A percentile compares a stretch with the other conserved stretches of the same genome.
These are phyloP conservation scores for Gasteruption jaculator DNA, from an alignment of 2,888 invertebrate genomes.

Conservation along the genomic window DNA sequence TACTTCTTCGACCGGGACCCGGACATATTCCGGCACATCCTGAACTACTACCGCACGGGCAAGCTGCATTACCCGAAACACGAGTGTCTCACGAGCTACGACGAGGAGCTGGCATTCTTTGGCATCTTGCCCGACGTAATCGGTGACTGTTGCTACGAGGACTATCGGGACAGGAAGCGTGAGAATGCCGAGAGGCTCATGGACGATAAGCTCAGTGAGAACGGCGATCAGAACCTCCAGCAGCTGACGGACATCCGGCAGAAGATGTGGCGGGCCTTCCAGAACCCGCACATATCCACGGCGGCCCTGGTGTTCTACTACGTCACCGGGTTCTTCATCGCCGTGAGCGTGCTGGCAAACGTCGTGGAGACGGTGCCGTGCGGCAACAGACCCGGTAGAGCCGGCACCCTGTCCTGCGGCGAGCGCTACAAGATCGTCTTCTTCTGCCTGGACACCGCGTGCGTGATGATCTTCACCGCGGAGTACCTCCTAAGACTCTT, in stretches of 20 bases:
- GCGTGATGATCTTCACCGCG: conserved; percentile 99
- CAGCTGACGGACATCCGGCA: conserved; percentile 85
- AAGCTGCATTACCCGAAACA: conserved; percentile 98
- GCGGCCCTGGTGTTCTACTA: conserved; percentile 99
- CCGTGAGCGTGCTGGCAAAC: conserved; percentile 98
- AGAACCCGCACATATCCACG: conserved; percentile 98
- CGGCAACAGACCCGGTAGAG: conserved; percentile 80
- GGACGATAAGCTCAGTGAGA: conserved; percentile 94
- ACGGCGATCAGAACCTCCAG: conserved; percentile 83
- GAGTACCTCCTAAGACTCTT: conserved; percentile 93
- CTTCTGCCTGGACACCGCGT: conserved; percentile 99
- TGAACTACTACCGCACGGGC: conserved; percentile 99
- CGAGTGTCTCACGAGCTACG: conserved; percentile 98
- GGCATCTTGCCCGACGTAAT: conserved; percentile 96
- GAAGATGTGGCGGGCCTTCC: conserved; percentile 99
- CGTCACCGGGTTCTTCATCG: conserved; percentile 99
- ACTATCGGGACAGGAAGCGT: conserved; percentile 96
- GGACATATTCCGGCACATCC: conserved; percentile 96
- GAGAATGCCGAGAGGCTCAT: conserved; percentile 97
- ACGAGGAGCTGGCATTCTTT: conserved; percentile 98
- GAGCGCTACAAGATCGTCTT: conserved; percentile 97
- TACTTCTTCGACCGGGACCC: conserved; percentile 99
- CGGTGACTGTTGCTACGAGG: conserved; percentile 99
- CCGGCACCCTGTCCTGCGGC: conserved; percentile 89
- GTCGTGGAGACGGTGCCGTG: conserved; percentile 97